A percentile compares a stretch with the other conserved stretches of the same genome.
phyloP scores from a whole-genome alignment of 2,888 invertebrate species.

The Xanthorhoe spadicearia region DNA sequence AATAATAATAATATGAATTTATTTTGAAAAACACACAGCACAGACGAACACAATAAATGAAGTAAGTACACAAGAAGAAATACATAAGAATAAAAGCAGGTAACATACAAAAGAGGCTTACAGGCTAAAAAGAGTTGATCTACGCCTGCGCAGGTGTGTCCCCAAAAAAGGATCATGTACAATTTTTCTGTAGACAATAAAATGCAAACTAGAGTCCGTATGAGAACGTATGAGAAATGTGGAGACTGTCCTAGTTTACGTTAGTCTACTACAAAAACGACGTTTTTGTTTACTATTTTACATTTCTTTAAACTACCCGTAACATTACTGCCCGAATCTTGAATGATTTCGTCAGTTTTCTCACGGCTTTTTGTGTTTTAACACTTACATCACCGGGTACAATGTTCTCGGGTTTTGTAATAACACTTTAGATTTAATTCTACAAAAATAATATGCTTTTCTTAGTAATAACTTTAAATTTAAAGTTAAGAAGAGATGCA shows the following conservation, averaged over 20 bases:
- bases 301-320: constrained; percentile 29
- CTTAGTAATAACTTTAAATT: neutral
- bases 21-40: too few species aligned
- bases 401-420: constrained; percentile 1
- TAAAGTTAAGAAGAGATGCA: too few species aligned
- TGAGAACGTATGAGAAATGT: too few species aligned
- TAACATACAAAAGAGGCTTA: too few species aligned
- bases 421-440: neutral
- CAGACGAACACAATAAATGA: too few species aligned
- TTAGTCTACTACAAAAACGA: constrained; percentile 36
- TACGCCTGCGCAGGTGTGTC: too few species aligned
- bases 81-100: too few species aligned
- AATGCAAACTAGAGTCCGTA: constrained; percentile 14
- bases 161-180: too few species aligned
- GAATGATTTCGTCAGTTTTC: constrained; percentile 35
- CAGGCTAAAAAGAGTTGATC: too few species aligned
- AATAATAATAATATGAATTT: too few species aligned
- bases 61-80: too few species aligned
- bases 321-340: constrained; percentile 16
- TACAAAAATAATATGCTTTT: neutral
- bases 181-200: constrained; percentile 15
- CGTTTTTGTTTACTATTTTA: constrained; percentile 39
- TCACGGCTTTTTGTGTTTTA: constrained; percentile 34
- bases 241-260: too few species aligned
- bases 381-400: constrained; percentile 39